Conservation (phyloP, 2,113 vertebrate species). For the Turdus rufiventris region DNA sequence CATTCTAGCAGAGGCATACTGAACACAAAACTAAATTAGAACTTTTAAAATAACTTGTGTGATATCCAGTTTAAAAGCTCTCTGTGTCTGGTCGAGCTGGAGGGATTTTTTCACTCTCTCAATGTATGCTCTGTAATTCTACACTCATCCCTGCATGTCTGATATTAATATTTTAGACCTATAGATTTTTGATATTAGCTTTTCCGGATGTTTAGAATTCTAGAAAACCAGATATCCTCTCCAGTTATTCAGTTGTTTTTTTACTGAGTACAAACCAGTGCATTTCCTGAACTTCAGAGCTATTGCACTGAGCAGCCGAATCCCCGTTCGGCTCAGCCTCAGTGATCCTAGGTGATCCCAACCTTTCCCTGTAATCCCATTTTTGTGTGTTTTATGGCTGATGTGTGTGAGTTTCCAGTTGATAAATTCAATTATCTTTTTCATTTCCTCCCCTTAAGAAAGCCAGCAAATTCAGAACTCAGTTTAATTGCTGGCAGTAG, state of each 20-base stretch:
- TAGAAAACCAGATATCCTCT: neutral
- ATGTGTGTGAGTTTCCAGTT: neutral
- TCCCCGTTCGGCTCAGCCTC: neutral
- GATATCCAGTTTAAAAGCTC: neutral
- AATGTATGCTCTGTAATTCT: neutral
- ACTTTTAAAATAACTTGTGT: neutral
- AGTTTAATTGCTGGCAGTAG: neutral
- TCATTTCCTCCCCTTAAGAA: fast-evolving
- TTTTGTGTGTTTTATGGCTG: neutral
- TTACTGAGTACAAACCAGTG: neutral
- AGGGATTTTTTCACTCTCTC: neutral
- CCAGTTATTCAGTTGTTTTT: neutral
- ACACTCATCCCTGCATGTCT: neutral
- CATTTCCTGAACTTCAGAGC: neutral
- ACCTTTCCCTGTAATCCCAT: fast-evolving
- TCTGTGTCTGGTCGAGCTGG: neutral
- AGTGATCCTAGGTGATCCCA: neutral
- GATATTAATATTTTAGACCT: neutral
- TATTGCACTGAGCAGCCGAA: fast-evolving
- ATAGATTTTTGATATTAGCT: neutral
- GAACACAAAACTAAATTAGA: neutral
- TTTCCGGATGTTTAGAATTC: neutral
- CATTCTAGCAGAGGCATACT: neutral
- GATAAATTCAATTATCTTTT: neutral
- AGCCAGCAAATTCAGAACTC: neutral